A percentile compares a stretch with the other conserved stretches of the same genome.
These are phyloP conservation scores for Chrysina gloriosa DNA, from an alignment of 2,888 invertebrate species.

Conservation along the genomic window DNA sequence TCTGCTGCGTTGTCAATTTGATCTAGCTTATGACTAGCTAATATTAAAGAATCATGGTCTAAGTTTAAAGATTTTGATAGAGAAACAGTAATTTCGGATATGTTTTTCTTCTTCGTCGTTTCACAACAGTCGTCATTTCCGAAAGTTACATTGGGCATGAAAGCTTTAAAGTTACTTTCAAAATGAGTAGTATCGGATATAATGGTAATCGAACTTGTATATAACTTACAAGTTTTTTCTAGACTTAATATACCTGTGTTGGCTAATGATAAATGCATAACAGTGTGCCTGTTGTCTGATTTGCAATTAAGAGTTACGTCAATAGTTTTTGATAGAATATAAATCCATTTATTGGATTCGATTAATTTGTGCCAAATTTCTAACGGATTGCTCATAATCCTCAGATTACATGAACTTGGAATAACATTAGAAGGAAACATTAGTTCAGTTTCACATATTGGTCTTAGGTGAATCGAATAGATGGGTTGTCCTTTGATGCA, in stretches of 20 bases:
- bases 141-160: too few relatives aligned
- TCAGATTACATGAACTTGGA: conserved; percentile 3
- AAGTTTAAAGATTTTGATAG: not conserved
- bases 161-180: too few relatives aligned
- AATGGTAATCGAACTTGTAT: not conserved
- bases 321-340: not conserved
- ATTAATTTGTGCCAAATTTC: conserved; percentile 4
- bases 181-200: too few relatives aligned
- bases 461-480: not conserved
- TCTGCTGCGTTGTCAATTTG: not conserved
- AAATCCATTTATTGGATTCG: not conserved
- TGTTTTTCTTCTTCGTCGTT: not conserved
- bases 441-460: not conserved
- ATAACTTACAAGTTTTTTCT: not conserved
- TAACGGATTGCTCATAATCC: not conserved
- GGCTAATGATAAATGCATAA: not conserved
- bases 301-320: not conserved
- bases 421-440: not conserved
- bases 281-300: too few relatives aligned
- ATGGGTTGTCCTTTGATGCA: not conserved
- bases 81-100: not conserved
- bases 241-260: not conserved
- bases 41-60: not conserved
- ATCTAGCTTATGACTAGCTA: conserved; percentile 7
- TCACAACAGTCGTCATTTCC: too few relatives aligned